Percentiles rank a stretch among this genome's conserved stretches.
phyloP scores from a whole-genome alignment of 2,797 vertebrate species.

The Danio albolineatus region DNA sequence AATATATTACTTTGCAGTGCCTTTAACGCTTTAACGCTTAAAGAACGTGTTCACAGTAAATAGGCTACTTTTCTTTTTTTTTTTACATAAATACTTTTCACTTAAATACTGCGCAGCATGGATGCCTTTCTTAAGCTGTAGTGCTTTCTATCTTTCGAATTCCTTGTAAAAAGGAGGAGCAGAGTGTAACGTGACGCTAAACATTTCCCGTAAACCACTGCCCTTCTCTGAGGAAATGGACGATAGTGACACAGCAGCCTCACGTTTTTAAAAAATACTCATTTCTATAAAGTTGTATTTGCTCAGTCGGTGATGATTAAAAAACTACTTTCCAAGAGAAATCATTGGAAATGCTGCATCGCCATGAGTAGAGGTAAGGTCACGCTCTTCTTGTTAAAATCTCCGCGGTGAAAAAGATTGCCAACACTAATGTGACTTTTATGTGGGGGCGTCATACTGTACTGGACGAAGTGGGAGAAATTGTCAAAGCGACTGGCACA shows the following conservation, averaged over 20 bases:
- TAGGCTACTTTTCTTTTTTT: too few species aligned
- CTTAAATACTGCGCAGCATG: too few species aligned
- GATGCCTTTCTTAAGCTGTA: too few species aligned
- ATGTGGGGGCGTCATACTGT: slow-evolving; percentile 4
- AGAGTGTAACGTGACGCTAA: slow-evolving; percentile 37
- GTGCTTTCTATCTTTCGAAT: slow-evolving; percentile 25
- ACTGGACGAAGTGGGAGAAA: not conserved
- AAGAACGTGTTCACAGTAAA: not conserved
- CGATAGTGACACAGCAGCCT: not conserved
- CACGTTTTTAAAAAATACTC: not conserved
- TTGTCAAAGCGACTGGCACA: not conserved
- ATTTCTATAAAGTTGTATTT: not conserved
- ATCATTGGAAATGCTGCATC: not conserved
- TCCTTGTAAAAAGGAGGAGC: slow-evolving; percentile 35
- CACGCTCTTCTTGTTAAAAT: not conserved
- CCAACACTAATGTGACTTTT: not conserved
- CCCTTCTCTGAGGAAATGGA: slow-evolving; percentile 35
- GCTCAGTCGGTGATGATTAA: not conserved
- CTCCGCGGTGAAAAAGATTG: not conserved
- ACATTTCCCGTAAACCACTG: slow-evolving; percentile 47
- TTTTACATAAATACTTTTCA: too few species aligned
- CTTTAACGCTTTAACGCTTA: not conserved
- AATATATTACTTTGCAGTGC: too few species aligned
- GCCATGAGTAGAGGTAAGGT: slow-evolving; percentile 29
- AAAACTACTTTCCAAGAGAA: not conserved